These are phyloP conservation scores for Nothobranchius furzeri DNA, from an alignment of 2,113 vertebrate genomes.

Conservation along the genomic window DNA sequence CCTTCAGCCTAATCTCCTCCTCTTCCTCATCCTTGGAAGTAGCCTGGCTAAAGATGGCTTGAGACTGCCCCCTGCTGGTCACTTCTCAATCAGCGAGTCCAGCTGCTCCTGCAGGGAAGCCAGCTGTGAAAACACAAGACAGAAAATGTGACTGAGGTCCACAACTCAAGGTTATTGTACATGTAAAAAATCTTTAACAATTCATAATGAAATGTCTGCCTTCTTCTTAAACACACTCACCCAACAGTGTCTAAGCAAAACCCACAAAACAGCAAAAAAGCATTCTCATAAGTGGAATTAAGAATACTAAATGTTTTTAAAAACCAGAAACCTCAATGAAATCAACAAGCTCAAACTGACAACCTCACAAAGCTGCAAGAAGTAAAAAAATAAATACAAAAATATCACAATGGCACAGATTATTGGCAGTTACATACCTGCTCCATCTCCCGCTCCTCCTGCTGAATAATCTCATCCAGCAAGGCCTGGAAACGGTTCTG, in stretches of 20 bases:
- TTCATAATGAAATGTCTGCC: slow-evolving; percentile 45
- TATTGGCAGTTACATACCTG: slow-evolving; percentile 80
- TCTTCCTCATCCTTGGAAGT: neutral
- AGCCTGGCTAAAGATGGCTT: slow-evolving; percentile 19
- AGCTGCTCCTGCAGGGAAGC: slow-evolving; percentile 95
- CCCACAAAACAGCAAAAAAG: slow-evolving; percentile 6
- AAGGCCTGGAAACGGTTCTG: slow-evolving; percentile 94
- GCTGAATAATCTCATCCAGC: slow-evolving; percentile 93
- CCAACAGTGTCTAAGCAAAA: slow-evolving; percentile 28
- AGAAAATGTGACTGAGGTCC: slow-evolving; percentile 60
- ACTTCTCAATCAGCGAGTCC: slow-evolving; percentile 94
- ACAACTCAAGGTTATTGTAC: slow-evolving; percentile 61
- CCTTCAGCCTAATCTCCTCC: slow-evolving; percentile 20
- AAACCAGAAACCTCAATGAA: neutral
- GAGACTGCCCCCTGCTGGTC: slow-evolving; percentile 75
- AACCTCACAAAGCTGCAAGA: slow-evolving; percentile 31
- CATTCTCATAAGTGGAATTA: neutral
- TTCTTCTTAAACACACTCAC: slow-evolving; percentile 55
- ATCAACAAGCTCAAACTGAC: slow-evolving; percentile 1
- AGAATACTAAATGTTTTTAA: slow-evolving; percentile 14
- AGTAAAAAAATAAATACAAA: slow-evolving; percentile 1
- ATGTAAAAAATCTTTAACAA: slow-evolving; percentile 72
- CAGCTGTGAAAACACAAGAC: slow-evolving; percentile 79
- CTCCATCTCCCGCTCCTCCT: slow-evolving; percentile 94
- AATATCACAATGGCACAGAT: slow-evolving; percentile 10